Percentiles rank a stretch among this genome's conserved stretches.
phyloP scores from a whole-genome alignment of 2,113 vertebrate genomes.

The Colaptes auratus region DNA sequence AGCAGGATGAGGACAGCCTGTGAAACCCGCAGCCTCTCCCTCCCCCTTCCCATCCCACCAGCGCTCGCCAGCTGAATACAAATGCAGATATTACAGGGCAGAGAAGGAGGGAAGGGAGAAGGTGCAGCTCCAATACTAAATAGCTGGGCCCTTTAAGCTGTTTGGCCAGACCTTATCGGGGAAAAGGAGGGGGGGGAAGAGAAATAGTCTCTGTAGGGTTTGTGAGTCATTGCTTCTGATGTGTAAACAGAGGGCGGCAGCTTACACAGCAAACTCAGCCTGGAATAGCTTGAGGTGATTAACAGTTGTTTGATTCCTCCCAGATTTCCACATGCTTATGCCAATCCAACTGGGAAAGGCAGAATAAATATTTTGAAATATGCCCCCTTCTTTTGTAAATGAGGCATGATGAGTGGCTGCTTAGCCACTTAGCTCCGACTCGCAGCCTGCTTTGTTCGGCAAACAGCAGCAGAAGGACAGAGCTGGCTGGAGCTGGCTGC shows the following conservation, averaged over 20 bases:
- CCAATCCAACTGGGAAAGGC: slow-evolving; percentile 72
- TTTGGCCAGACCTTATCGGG: slow-evolving; percentile 43
- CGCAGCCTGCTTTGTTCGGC: slow-evolving; percentile 25
- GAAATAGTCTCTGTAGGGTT: slow-evolving; percentile 56
- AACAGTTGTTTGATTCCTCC: slow-evolving; percentile 72
- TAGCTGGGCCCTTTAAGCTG: slow-evolving; percentile 60
- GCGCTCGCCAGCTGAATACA: slow-evolving; percentile 34
- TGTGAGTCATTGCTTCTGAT: slow-evolving; percentile 66
- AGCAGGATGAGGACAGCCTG: background rate
- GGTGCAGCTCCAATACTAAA: slow-evolving; percentile 66
- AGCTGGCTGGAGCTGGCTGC: background rate
- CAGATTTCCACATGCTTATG: slow-evolving; percentile 73
- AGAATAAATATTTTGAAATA: slow-evolving; percentile 78
- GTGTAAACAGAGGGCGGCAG: slow-evolving; percentile 71
- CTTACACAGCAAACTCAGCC: slow-evolving; percentile 72
- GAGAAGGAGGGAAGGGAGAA: background rate
- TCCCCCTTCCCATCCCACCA: background rate
- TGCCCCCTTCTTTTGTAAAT: slow-evolving; percentile 74
- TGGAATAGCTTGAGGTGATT: slow-evolving; percentile 73
- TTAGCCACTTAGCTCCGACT: background rate
- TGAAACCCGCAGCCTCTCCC: background rate
- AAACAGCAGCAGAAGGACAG: slow-evolving; percentile 41
- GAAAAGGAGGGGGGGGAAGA: background rate
- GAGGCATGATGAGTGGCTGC: slow-evolving; percentile 55
- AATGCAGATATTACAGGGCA: slow-evolving; percentile 50